These are phyloP conservation scores for Passer domesticus DNA, from an alignment of 2,113 vertebrate genomes.

Conservation along the genomic window DNA sequence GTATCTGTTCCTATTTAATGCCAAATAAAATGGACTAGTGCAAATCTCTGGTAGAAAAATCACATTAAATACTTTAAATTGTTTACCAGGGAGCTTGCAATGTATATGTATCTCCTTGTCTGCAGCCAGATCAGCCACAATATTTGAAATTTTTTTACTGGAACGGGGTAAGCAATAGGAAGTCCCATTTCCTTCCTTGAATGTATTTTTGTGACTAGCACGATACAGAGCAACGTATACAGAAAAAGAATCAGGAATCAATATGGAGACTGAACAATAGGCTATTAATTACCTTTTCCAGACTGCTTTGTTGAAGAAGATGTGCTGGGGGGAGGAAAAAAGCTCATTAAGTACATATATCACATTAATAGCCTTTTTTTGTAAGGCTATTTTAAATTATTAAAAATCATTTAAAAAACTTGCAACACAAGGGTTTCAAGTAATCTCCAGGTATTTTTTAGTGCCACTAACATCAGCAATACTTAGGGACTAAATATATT, in stretches of 20 bases:
- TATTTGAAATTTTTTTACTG: not conserved
- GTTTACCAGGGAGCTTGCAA: not conserved
- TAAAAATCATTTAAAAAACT: not conserved
- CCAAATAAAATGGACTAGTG: not conserved
- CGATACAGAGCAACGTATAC: not conserved
- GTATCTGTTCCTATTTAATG: not conserved
- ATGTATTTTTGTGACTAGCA: not conserved
- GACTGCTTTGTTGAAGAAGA: slow-evolving; percentile 36
- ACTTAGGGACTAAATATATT: not conserved
- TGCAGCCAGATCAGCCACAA: not conserved
- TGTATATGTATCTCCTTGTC: not conserved
- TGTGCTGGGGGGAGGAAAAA: not conserved
- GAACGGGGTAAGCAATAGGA: not conserved
- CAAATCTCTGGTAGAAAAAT: not conserved
- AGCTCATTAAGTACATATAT: slow-evolving; percentile 34
- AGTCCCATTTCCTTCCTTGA: slow-evolving; percentile 10
- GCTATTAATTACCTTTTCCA: slow-evolving; percentile 66
- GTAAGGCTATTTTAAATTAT: too few species aligned
- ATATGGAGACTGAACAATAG: not conserved
- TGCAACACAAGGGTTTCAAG: not conserved
- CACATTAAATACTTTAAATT: not conserved
- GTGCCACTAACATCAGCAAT: not conserved
- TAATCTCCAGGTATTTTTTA: not conserved
- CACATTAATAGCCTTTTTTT: not conserved
- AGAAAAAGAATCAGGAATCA: not conserved